Base-by-base conservation (phyloP, 2,797 vertebrate species). In the Myiothlypis coronata region DNA sequence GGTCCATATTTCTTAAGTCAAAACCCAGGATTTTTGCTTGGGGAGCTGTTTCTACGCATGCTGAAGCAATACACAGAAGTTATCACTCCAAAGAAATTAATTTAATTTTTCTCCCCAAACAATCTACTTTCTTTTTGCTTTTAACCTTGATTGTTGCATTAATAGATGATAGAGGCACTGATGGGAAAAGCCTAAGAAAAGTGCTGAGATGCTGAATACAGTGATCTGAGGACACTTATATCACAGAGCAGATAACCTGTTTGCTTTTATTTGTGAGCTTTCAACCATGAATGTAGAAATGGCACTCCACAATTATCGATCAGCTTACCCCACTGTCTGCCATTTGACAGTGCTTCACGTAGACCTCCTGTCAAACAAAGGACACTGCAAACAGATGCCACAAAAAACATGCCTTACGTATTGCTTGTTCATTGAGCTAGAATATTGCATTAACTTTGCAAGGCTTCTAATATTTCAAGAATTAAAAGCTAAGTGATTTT, bases 211-310 rank as follows among this genome's bases (percentile, higher is more conserved):
- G 86, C 56, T 87, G 60, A 96, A 81, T 85, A 95, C 69, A 82
- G 59, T 63, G 72, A 92, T 95, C 77, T 93, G 86, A 88, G 94
- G 95, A 96, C 68, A 75, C 76, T 72, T 77, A 61, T 30, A 69
- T 78, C 89, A 83, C n/a, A 55, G 71, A 79, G 59, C 78, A 96
- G 93, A 96, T 95, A 96, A 95, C 92, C 91, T 95, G 91, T 92
- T 96, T 96, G 94, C 95, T 95, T 96, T 93, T 96, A 90, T 97
- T 94, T 90, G 81, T 94, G 93, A 93, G 92, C 84, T 94, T 86
- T 96, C 87, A 78, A 92, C 86, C 91, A 96, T 94, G 95, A 96
- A 87, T 91, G 93, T 78, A 96, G 96, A 90, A 95, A 94, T 89
- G 92, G 79, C 93, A 80, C 83, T 91, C 93, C 52, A 47, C 6